Base-by-base conservation (phyloP, 2,113 vertebrate genomes). In the Grammomys surdaster region DNA sequence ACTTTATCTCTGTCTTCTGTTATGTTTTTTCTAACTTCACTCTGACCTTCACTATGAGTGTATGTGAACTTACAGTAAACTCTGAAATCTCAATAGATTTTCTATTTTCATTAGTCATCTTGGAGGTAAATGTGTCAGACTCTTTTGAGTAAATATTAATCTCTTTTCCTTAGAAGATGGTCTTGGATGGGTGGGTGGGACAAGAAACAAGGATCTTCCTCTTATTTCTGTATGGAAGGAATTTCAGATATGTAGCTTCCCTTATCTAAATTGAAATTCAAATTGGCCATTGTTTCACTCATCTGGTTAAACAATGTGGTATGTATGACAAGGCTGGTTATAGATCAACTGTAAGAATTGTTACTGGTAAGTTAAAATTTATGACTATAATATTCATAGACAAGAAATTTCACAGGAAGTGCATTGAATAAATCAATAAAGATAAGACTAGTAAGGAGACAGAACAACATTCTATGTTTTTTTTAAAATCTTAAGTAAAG, bases 351-450 rank as follows among this genome's bases (percentile, higher is more conserved):
- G 69, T 70, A 70, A 77, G 48, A 48, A 51, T 58, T 95, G 48
- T 7, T 85, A 69, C 77, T 85, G 51, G 84, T 31, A 84, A 84
- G 33, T 77, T 92, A 43, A 88, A 67, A 89, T 91, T 85, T 85
- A 1, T 93, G 28, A 24, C 85, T 88, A 43, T 82, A 69, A 84
- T 70, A 13, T 89, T 93, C 33, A 48, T 40, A 46, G 10, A 16
- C 67, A 56, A 84, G 48, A 89, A 69, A 51, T 16, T 89, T 93
- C 70, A 48, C 48, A 58, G 58, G 69, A 4, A 89, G 51, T 51
- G 1, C 8, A 48, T 69, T 60, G 11, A 19, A 3, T n/a, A 84
- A 92, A 82, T 95, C 85, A 89, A 82, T 67, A 92, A 82, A 9
- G 0, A 58, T 58, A 92, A 84, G 17, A 12, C 19, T 48, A 76